These are phyloP conservation scores for Agrilus biguttatus DNA, from an alignment of 2,888 invertebrate genomes.

Conservation along the genomic window DNA sequence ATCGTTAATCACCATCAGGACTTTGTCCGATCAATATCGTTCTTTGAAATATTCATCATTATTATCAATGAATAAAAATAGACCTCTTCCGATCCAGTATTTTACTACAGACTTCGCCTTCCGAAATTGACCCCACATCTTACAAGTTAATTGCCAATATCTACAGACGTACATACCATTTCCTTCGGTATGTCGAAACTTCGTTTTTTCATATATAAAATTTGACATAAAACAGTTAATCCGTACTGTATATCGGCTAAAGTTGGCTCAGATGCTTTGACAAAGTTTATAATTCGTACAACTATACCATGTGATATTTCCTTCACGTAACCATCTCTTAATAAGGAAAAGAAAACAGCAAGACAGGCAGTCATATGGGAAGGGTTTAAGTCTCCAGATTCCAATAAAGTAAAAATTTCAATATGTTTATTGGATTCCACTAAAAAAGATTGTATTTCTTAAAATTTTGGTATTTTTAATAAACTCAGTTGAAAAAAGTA, in stretches of 20 bases:
- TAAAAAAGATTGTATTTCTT: neutral
- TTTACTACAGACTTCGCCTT: too few relatives aligned
- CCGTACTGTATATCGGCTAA: conserved; percentile 17
- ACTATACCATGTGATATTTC: conserved; percentile 15
- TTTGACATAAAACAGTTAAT: conserved; percentile 22
- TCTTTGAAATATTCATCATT: too few relatives aligned
- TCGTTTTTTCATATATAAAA: conserved; percentile 15
- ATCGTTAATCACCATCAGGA: too few relatives aligned
- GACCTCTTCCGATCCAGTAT: too few relatives aligned
- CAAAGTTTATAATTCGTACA: conserved; percentile 16
- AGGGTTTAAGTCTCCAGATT: too few relatives aligned
- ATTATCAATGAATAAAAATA: too few relatives aligned
- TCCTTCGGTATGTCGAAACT: conserved; percentile 18
- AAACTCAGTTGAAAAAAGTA: too few relatives aligned
- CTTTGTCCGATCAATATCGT: too few relatives aligned
- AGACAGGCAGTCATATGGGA: conserved; percentile 13
- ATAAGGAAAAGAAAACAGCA: conserved; percentile 20
- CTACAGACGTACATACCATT: conserved; percentile 13
- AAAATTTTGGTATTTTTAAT: too few relatives aligned
- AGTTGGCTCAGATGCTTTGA: conserved; percentile 10
- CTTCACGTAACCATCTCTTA: conserved; percentile 17
- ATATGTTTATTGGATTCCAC: neutral
- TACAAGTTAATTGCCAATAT: too few relatives aligned
- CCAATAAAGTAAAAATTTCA: too few relatives aligned
- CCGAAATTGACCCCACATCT: too few relatives aligned